A percentile compares a stretch with the other conserved stretches of the same genome.
Conservation (phyloP, 2,888 invertebrate genomes). For the Diplolepis rosae region DNA sequence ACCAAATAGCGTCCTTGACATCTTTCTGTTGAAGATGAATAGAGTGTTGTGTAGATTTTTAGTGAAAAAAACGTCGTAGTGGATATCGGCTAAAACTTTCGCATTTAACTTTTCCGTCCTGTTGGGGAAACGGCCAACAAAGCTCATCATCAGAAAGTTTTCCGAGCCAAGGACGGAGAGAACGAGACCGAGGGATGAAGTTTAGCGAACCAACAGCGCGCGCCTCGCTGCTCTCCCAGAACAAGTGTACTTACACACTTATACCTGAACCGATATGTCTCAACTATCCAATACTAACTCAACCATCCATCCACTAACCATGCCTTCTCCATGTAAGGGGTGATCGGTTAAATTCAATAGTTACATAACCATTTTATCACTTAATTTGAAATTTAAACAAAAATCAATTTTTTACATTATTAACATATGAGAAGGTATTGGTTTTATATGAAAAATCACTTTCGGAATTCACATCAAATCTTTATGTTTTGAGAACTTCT, state of each 20-base stretch:
- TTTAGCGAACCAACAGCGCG: constrained; percentile 43
- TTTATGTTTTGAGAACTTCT: too few relatives aligned
- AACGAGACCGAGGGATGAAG: constrained; percentile 29
- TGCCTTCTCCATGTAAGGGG: constrained; percentile 11
- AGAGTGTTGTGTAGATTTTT: constrained; percentile 56
- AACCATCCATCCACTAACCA: constrained; percentile 39
- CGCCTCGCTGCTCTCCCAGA: constrained; percentile 49
- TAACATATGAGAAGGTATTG: too few relatives aligned
- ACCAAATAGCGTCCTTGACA: background rate
- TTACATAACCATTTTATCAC: background rate
- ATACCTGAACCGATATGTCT: constrained; percentile 38
- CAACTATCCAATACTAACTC: constrained; percentile 38
- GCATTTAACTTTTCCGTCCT: constrained; percentile 72
- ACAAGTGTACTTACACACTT: constrained; percentile 36
- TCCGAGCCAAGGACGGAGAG: constrained; percentile 66
- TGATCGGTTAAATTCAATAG: background rate
- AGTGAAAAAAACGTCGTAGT: constrained; percentile 56
- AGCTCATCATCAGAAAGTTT: constrained; percentile 72
- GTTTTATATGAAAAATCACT: too few relatives aligned
- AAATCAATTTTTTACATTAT: too few relatives aligned
- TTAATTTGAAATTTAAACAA: too few relatives aligned
- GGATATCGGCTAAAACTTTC: constrained; percentile 71
- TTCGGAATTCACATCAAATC: too few relatives aligned
- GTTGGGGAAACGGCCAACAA: constrained; percentile 70
- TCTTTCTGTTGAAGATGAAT: constrained; percentile 15